phyloP scores from a whole-genome alignment of 35 echinoderm and acorn worm species.

The Lytechinus variegatus region DNA sequence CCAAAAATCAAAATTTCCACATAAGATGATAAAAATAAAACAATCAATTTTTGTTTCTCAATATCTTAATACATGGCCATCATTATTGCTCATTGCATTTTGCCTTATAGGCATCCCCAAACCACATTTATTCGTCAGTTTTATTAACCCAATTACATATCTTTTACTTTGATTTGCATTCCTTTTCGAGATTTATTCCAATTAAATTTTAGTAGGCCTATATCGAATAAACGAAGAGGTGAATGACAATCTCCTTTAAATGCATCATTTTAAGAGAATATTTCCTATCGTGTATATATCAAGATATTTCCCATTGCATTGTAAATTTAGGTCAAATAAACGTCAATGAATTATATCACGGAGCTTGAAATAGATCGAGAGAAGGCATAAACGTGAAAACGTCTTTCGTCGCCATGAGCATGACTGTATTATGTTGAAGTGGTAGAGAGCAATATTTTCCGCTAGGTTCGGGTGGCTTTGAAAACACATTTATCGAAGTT shows the following conservation, averaged over 20 bases:
- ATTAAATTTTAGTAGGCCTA: background rate
- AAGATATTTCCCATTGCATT: background rate
- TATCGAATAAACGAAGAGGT: too few relatives aligned
- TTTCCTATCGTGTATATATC: background rate
- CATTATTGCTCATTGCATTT: background rate
- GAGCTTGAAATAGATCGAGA: background rate
- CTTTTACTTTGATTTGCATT: background rate
- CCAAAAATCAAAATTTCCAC: too few relatives aligned
- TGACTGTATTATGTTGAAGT: background rate
- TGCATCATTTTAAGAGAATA: too few relatives aligned
- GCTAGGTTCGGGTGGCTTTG: slow-evolving; percentile 35
- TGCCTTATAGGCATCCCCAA: background rate
- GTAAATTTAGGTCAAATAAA: background rate
- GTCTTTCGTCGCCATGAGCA: background rate
- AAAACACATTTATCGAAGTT: slow-evolving; percentile 33
- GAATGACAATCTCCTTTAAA: too few relatives aligned
- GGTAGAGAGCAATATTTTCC: background rate
- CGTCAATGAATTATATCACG: background rate
- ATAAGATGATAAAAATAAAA: too few relatives aligned
- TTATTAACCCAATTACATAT: background rate
- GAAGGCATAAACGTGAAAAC: background rate
- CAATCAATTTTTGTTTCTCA: too few relatives aligned
- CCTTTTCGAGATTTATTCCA: background rate
- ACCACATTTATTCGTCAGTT: background rate
- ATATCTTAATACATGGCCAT: too few relatives aligned